Conservation (phyloP, 2,797 vertebrate genomes). For the Urophycis tenuis region DNA sequence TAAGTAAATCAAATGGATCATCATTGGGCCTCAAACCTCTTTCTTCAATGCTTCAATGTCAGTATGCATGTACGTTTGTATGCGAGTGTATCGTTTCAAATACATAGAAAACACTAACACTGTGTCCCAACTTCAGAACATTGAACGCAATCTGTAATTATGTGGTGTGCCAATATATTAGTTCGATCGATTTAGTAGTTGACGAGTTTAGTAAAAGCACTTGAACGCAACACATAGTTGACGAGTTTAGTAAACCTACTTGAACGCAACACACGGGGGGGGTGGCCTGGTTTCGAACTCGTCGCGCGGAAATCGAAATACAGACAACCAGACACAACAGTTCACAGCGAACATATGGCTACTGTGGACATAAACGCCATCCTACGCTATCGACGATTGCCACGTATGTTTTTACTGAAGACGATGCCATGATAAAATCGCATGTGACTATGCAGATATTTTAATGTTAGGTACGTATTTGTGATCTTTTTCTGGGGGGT, state of each 20-base stretch:
- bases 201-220: background rate
- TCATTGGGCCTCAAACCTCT: background rate
- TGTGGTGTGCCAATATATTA: background rate
- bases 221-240: conserved; percentile 21
- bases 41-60: background rate
- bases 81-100: too few relatives aligned
- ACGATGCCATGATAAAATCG: conserved; percentile 5
- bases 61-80: too few relatives aligned
- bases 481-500: background rate
- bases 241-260: background rate
- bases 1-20: background rate
- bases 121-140: too few relatives aligned
- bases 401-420: too few relatives aligned
- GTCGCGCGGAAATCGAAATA: conserved; percentile 32
- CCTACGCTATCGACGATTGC: background rate
- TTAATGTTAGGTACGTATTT: conserved; percentile 30
- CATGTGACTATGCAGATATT: background rate
- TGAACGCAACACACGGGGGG: conserved; percentile 34
- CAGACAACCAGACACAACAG: too few relatives aligned
- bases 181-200: background rate
- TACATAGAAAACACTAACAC: too few relatives aligned
- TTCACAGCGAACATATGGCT: background rate
- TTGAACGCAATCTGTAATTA: too few relatives aligned
- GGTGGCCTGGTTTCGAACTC: conserved; percentile 27
- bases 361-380: background rate